Evolutionary conservation across 2,797 vertebrate species (phyloP).

Genomic region (Oreortyx pictus): DNA sequence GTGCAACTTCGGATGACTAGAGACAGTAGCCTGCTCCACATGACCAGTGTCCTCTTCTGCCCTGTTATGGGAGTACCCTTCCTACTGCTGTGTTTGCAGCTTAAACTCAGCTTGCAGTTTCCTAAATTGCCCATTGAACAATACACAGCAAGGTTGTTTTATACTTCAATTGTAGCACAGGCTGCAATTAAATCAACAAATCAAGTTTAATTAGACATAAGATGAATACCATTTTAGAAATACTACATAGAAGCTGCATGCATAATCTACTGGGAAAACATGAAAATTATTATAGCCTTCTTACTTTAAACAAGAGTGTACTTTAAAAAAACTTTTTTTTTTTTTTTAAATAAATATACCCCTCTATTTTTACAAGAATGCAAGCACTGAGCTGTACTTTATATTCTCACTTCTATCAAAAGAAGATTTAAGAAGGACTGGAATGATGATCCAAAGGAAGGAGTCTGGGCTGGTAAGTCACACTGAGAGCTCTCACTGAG

Average conservation of each 20-base stretch:
- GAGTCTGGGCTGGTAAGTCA: neutral
- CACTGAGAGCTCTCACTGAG: slow-evolving; percentile 20
- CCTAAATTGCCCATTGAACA: slow-evolving; percentile 4
- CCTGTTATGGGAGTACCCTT: neutral
- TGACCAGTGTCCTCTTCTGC: neutral
- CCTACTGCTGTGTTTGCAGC: neutral
- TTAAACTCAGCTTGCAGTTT: neutral
- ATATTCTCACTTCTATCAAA: neutral
- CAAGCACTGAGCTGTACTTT: slow-evolving; percentile 15
- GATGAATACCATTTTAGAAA: neutral
- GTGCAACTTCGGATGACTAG: neutral
- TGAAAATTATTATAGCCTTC: slow-evolving; percentile 6
- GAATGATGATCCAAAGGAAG: neutral
- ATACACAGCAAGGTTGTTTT: neutral
- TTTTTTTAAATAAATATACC: neutral
- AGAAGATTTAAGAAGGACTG: slow-evolving; percentile 4
- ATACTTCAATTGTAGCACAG: neutral
- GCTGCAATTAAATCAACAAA: neutral
- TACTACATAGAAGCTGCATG: neutral
- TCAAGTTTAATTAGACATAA: slow-evolving; percentile 27
- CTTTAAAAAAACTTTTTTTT: neutral
- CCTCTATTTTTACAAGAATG: neutral
- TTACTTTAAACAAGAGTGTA: neutral
- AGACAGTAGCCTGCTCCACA: neutral
- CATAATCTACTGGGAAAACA: neutral